phyloP scores from a whole-genome alignment of 1,140 invertebrate genomes.

The Himalopsyche phryganea region DNA sequence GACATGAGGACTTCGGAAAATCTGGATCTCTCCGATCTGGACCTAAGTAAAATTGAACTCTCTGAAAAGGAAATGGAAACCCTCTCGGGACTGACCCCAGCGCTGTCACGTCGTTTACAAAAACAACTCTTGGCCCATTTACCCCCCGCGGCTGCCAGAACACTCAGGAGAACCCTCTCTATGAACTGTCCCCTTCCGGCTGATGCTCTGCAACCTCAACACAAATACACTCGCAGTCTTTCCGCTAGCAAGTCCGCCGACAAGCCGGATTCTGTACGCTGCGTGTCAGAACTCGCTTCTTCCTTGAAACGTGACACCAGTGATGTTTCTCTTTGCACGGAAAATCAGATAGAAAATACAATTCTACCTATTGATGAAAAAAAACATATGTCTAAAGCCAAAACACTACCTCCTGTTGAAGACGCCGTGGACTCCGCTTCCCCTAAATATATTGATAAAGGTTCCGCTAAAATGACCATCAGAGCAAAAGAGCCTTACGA shows the following conservation, averaged over 20 bases:
- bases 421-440: neutral
- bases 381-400: too few relatives aligned
- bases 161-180: conserved; percentile 59
- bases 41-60: conserved; percentile 60
- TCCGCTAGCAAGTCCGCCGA: conserved; percentile 21
- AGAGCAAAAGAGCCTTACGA: neutral
- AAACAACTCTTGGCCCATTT: conserved; percentile 61
- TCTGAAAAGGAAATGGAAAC: conserved; percentile 63
- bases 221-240: conserved; percentile 24
- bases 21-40: conserved; percentile 61
- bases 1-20: conserved; percentile 42
- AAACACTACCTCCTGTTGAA: neutral
- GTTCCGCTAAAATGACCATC: too few relatives aligned
- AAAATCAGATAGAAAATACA: neutral
- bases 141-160: conserved; percentile 58
- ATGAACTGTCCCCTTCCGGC: conserved; percentile 40
- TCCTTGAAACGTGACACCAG: too few relatives aligned
- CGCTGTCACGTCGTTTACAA: conserved; percentile 60
- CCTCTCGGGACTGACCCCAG: conserved; percentile 62
- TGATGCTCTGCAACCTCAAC: conserved; percentile 19
- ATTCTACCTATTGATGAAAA: neutral
- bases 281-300: too few relatives aligned
- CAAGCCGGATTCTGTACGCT: neutral
- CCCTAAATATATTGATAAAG: too few relatives aligned
- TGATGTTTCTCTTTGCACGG: too few relatives aligned